phyloP scores from a whole-genome alignment of 2,113 vertebrate genomes.

The Boleophthalmus pectinirostris region DNA sequence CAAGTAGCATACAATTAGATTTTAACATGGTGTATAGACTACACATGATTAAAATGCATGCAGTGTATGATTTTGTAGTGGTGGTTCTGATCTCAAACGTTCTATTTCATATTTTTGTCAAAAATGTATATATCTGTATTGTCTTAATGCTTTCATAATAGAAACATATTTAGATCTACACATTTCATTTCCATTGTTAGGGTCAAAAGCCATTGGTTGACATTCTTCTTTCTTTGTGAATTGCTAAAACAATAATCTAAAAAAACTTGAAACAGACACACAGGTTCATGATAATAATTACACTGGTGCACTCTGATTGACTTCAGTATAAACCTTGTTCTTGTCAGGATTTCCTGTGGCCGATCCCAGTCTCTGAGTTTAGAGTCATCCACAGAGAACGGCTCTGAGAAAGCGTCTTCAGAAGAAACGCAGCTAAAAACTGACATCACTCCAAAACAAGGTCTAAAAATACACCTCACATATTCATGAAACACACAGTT shows the following conservation, averaged over 20 bases:
- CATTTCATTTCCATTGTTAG: neutral
- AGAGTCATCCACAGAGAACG: constrained; percentile 3
- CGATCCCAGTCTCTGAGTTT: constrained; percentile 6
- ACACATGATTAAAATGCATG: no score
- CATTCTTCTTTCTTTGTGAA: neutral
- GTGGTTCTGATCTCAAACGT: no score
- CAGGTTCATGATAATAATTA: neutral
- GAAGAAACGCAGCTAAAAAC: constrained; percentile 20
- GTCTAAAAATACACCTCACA: constrained; percentile 28
- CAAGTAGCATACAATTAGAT: no score
- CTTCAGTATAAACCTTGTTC: constrained; percentile 29
- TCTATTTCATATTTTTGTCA: no score
- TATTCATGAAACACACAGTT: neutral
- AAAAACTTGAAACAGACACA: neutral
- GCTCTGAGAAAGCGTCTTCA: neutral
- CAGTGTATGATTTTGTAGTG: no score
- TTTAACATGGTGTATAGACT: no score
- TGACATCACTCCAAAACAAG: constrained; percentile 20
- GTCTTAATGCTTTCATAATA: neutral
- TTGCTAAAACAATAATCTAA: neutral
- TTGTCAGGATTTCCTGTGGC: constrained; percentile 65
- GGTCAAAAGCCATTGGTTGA: neutral
- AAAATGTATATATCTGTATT: neutral
- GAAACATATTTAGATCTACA: neutral
- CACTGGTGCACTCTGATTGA: neutral